These are phyloP conservation scores for Hippocampus abdominalis DNA, from an alignment of 2,113 vertebrate genomes.

Conservation along the genomic window DNA sequence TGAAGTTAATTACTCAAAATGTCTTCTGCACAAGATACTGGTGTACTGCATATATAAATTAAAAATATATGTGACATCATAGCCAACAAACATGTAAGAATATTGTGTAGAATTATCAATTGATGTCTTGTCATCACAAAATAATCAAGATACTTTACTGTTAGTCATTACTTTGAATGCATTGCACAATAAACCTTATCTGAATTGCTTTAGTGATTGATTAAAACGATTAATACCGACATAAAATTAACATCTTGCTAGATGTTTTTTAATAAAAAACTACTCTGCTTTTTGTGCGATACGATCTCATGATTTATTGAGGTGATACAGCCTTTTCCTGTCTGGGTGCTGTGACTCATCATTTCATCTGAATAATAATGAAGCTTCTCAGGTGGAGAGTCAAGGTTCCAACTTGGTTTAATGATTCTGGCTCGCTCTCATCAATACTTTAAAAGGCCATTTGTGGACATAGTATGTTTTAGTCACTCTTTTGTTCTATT, in stretches of 20 bases:
- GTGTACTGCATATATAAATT: background rate
- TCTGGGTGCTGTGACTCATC: slow-evolving; percentile 52
- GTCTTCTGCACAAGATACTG: background rate
- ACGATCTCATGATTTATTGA: slow-evolving; percentile 70
- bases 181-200: slow-evolving; percentile 28
- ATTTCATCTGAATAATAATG: slow-evolving; percentile 55
- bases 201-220: slow-evolving; percentile 49
- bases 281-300: slow-evolving; percentile 50
- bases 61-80: background rate
- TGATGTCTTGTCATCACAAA: background rate
- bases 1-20: background rate
- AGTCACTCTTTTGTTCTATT: slow-evolving; percentile 2
- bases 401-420: slow-evolving; percentile 31
- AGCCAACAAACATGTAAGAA: background rate
- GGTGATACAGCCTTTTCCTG: slow-evolving; percentile 66
- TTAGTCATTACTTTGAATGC: slow-evolving; percentile 18
- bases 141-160: slow-evolving; percentile 2
- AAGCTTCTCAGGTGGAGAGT: slow-evolving; percentile 38
- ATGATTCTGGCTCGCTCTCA: slow-evolving; percentile 29
- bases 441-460: slow-evolving; percentile 12
- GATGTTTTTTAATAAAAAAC: slow-evolving; percentile 64
- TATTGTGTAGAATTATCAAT: background rate
- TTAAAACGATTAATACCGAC: slow-evolving; percentile 54
- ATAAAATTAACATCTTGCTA: slow-evolving; percentile 41
- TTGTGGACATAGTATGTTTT: background rate